Evolutionary conservation across 2,113 vertebrate genomes (phyloP).

Genomic region (Oncorhynchus masou): DNA sequence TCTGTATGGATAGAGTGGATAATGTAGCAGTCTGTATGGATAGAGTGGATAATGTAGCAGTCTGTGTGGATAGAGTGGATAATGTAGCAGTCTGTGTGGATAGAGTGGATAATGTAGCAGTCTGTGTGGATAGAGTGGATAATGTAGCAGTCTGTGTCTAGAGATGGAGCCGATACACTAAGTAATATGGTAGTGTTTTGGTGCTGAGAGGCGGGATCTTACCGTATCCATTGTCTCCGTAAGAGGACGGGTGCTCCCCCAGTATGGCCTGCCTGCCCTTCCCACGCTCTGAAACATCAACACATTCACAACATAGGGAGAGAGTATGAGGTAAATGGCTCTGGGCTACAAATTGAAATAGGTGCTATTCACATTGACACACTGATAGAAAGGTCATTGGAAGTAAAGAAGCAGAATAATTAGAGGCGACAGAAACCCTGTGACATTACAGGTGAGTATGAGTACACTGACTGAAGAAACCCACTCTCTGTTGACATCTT

Average conservation of each 20-base stretch:
- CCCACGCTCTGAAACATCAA: slow-evolving; percentile 83
- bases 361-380: not conserved
- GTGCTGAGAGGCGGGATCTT: slow-evolving; percentile 57
- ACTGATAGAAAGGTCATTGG: not conserved
- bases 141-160: too few relatives aligned
- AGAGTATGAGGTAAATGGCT: not conserved
- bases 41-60: too few relatives aligned
- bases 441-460: not conserved
- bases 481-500: too few relatives aligned
- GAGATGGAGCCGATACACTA: not conserved
- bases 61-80: not conserved
- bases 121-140: not conserved
- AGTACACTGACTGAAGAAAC: not conserved
- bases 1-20: not conserved
- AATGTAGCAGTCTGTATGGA: too few relatives aligned
- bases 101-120: slow-evolving; percentile 14
- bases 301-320: not conserved
- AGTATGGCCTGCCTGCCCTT: slow-evolving; percentile 95
- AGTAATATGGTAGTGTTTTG: not conserved
- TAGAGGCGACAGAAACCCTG: not conserved
- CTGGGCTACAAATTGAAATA: not conserved
- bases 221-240: slow-evolving; percentile 85
- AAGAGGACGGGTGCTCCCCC: slow-evolving; percentile 90
- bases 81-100: too few relatives aligned
- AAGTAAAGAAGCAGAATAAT: not conserved